A percentile compares a stretch with the other conserved stretches of the same genome.
These are phyloP conservation scores for Penelope pileata DNA, from an alignment of 2,113 vertebrate species.

Conservation along the genomic window DNA sequence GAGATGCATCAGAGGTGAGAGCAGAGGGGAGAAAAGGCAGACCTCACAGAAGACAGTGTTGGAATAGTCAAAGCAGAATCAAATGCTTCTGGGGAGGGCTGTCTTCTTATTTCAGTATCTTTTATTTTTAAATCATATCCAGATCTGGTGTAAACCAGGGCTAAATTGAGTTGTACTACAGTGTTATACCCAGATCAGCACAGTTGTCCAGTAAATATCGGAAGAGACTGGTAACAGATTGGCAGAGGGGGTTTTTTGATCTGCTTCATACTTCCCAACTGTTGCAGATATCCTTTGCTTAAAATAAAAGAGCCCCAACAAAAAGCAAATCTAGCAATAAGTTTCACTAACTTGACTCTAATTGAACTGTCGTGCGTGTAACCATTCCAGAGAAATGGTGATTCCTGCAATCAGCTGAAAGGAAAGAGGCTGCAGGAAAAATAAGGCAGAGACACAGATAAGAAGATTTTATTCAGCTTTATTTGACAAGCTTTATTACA, in stretches of 20 bases:
- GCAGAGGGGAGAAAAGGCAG: background rate
- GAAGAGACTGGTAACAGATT: background rate
- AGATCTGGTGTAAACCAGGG: background rate
- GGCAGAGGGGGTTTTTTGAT: background rate
- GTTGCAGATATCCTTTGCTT: background rate
- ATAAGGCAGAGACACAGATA: constrained; percentile 63
- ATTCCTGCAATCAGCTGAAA: constrained; percentile 52
- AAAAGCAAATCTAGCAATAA: constrained; percentile 58
- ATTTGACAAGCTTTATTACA: constrained; percentile 75
- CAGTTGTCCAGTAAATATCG: background rate
- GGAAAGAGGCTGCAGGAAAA: constrained; percentile 65
- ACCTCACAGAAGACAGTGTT: rapidly evolving
- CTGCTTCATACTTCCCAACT: background rate
- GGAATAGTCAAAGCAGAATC: background rate
- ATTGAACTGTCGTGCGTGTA: constrained; percentile 64
- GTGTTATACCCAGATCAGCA: background rate
- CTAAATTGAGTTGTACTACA: background rate
- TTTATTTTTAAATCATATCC: background rate
- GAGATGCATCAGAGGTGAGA: background rate
- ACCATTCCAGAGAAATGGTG: constrained; percentile 57
- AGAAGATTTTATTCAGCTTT: constrained; percentile 73
- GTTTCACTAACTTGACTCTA: constrained; percentile 66
- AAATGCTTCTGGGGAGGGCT: background rate
- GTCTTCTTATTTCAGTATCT: background rate
- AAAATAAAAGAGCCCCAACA: background rate